phyloP scores from a whole-genome alignment of 2,888 invertebrate species.

The Mantis religiosa region DNA sequence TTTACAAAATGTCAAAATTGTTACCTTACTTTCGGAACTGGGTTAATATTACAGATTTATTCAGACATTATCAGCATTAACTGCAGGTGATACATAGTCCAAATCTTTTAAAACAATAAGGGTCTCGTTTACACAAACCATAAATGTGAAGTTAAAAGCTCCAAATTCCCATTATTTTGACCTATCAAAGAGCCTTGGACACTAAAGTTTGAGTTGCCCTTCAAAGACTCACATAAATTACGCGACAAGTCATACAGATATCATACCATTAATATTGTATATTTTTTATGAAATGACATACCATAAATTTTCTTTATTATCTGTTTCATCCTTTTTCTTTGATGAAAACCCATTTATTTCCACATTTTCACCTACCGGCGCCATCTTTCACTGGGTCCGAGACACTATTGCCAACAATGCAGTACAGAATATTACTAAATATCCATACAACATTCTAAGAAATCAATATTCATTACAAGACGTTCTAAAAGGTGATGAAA shows the following conservation, averaged over 20 bases:
- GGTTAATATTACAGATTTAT: too few relatives aligned
- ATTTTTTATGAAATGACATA: conserved; percentile 38
- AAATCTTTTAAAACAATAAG: too few relatives aligned
- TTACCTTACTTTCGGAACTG: too few relatives aligned
- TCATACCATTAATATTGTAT: background rate
- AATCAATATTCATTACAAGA: background rate
- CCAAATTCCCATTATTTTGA: background rate
- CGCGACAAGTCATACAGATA: background rate
- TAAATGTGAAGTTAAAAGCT: too few relatives aligned
- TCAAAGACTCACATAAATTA: background rate
- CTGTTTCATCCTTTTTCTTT: conserved; percentile 60
- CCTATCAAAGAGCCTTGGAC: conserved; percentile 18
- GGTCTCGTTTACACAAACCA: too few relatives aligned
- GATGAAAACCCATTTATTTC: conserved; percentile 30
- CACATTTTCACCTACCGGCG: conserved; percentile 31
- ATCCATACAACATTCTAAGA: background rate
- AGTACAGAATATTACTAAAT: background rate
- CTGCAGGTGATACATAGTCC: too few relatives aligned
- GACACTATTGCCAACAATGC: background rate
- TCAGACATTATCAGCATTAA: too few relatives aligned
- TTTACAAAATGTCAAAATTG: too few relatives aligned
- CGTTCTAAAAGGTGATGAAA: background rate
- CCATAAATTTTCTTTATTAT: conserved; percentile 64
- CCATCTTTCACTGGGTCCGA: conserved; percentile 32
- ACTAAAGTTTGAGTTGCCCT: background rate